Evolutionary conservation across 35 echinoderm and acorn worm genomes (phyloP), one percentile per base, ranked within the genome.

Genomic region (Nesometra sesokonis): DNA sequence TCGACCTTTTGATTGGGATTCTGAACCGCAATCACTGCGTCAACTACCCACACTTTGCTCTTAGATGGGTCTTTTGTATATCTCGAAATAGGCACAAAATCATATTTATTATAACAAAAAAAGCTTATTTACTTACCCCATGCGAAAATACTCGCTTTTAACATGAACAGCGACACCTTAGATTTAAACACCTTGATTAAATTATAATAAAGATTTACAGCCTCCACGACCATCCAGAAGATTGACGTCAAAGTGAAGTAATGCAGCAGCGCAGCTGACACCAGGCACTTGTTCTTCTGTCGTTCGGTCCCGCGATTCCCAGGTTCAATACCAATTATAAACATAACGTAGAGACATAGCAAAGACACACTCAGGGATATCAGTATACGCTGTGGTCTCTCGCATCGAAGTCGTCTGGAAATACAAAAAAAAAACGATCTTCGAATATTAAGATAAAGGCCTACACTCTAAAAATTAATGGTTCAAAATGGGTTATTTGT

Each of bases 171-270:
- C 15, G 91, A 89, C 11, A 90, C 87, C 13, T 78, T 83, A 17
- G 85, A 82, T 77, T 97, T 82, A 19, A 97, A 93, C 29, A 97
- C 89, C 76, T 91, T 88, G 21, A 97, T 87, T 27, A 97, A 82
- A 38, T 85, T 77, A 46, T 93, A 77, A 78, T 97, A 97, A 86
- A 97, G 90, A 37, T 97, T 93, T 32, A 88, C 77, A 32, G 94
- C 94, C 79, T 97, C 94, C 0, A 91, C 94, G 0, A 82, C 94
- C 94, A 97, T 97, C 94, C 94, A 97, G 29, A 91, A 46, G 40
- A 97, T 78, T 0, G 94, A 88, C 0, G 94, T 82, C 11, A 97
- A 82, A 7, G 86, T 86, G 77, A 97, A 97, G 35, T 97, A 97
- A 67, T 97, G 94, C 27, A 97, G 35, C 46, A 97, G 85, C 31